Percentiles rank a stretch among this genome's conserved stretches.
Evolutionary conservation across 1,140 invertebrate genomes (phyloP).

Genomic region (Atopsyche davidsoni): DNA sequence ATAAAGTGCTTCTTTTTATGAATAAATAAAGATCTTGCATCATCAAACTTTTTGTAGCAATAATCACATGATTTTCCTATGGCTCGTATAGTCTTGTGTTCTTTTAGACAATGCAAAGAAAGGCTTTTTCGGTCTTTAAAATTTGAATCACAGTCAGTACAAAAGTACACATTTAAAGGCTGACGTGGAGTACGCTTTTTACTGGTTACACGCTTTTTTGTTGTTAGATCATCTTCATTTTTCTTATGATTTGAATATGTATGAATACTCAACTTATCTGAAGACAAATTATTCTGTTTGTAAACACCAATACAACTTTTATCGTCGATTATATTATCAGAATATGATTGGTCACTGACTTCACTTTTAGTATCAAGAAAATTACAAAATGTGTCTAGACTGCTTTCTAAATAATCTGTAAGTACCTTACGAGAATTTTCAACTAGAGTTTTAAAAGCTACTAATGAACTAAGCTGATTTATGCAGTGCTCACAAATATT

Average conservation of each 20-base stretch:
- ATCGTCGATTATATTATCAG: too few relatives aligned
- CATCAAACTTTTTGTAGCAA: slow-evolving; percentile 45
- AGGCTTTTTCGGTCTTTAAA: slow-evolving; percentile 36
- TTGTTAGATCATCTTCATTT: too few relatives aligned
- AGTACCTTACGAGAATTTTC: slow-evolving; percentile 38
- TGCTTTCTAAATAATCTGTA: too few relatives aligned
- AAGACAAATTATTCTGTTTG: too few relatives aligned
- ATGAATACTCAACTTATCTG: too few relatives aligned
- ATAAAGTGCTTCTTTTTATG: slow-evolving; percentile 43
- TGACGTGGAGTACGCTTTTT: not conserved
- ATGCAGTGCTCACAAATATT: slow-evolving; percentile 43
- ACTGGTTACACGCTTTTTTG: too few relatives aligned
- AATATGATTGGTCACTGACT: too few relatives aligned
- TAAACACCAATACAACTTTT: too few relatives aligned
- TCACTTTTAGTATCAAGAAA: too few relatives aligned
- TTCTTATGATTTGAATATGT: too few relatives aligned
- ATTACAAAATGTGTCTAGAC: too few relatives aligned
- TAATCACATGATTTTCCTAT: slow-evolving; percentile 43
- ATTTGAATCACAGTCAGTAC: slow-evolving; percentile 42
- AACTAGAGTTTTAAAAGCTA: slow-evolving; percentile 43
- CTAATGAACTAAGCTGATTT: slow-evolving; percentile 39
- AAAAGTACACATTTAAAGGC: slow-evolving; percentile 22
- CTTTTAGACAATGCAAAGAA: slow-evolving; percentile 36
- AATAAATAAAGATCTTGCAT: slow-evolving; percentile 39
- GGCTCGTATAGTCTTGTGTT: slow-evolving; percentile 35